A percentile compares a stretch with the other conserved stretches of the same genome.
Conservation (phyloP, 2,888 invertebrate species). For the Gisinianus flammeolus region DNA sequence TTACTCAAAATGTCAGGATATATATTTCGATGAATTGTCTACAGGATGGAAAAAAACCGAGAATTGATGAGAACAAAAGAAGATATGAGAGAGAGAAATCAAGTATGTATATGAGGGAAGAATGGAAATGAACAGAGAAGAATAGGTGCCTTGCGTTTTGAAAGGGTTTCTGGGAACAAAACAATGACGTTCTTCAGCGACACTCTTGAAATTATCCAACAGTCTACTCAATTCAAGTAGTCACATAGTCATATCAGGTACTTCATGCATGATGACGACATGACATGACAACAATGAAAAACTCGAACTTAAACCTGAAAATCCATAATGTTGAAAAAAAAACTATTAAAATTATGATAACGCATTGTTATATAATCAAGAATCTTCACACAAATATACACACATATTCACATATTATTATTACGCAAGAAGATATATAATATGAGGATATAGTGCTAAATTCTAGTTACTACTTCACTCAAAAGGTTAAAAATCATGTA, state of each 20-base stretch:
- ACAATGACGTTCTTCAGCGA: conserved; percentile 31
- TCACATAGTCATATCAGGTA: conserved; percentile 25
- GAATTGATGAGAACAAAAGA: not conserved
- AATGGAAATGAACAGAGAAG: conserved; percentile 20
- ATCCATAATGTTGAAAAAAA: not conserved
- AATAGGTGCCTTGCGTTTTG: conserved; percentile 47
- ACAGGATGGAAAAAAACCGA: not conserved
- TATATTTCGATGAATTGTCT: not conserved
- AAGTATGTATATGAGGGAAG: not conserved
- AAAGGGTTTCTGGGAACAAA: conserved; percentile 49
- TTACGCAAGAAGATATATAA: not conserved
- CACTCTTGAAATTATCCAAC: conserved; percentile 23
- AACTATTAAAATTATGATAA: too few species aligned
- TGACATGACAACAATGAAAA: conserved; percentile 15
- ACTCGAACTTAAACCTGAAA: not conserved
- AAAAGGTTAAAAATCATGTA: not conserved
- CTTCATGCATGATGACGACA: conserved; percentile 6
- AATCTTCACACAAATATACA: too few species aligned
- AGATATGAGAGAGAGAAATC: conserved; percentile 5
- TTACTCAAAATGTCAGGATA: not conserved
- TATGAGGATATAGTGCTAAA: not conserved
- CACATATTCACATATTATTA: not conserved
- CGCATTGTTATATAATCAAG: too few species aligned
- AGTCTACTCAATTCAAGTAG: not conserved
- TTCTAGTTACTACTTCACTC: too few species aligned